Conservation (phyloP, 2,797 vertebrate species). For the Choloepus didactylus region DNA sequence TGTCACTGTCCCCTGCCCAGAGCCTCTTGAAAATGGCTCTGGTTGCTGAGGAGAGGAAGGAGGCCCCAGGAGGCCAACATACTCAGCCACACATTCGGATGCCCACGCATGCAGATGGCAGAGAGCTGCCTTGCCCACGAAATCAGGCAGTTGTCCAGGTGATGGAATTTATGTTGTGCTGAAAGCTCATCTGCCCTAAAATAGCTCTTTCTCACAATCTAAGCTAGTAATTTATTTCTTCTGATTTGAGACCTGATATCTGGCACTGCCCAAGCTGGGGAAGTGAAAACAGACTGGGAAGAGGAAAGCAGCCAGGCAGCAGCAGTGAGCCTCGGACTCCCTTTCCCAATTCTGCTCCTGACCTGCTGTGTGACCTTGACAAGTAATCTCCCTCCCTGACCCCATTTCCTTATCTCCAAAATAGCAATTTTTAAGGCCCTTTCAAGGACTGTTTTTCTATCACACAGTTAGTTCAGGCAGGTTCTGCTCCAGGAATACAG, state of each 20-base stretch:
- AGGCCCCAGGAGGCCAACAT: background rate
- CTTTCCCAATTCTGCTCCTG: background rate
- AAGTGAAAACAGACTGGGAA: background rate
- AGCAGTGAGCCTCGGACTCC: background rate
- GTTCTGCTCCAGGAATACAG: background rate
- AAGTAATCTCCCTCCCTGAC: background rate
- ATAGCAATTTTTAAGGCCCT: background rate
- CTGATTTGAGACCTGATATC: conserved; percentile 19
- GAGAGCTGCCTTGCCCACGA: conserved; percentile 65
- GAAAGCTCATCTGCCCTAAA: conserved; percentile 67
- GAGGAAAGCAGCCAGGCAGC: background rate
- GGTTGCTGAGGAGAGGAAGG: conserved; percentile 2
- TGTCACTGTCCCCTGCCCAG: background rate
- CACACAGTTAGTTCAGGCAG: background rate
- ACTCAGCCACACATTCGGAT: background rate
- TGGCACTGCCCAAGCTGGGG: background rate
- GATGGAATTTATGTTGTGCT: conserved; percentile 71
- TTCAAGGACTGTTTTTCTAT: background rate
- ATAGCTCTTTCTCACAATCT: conserved; percentile 72
- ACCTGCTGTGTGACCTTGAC: background rate
- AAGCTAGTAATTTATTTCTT: conserved; percentile 61
- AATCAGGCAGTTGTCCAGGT: conserved; percentile 80
- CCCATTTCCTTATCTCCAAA: background rate
- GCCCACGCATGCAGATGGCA: conserved; percentile 74
- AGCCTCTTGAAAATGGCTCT: background rate